These are phyloP conservation scores for Pseudonaja textilis DNA, from an alignment of 2,113 vertebrate genomes.

Conservation along the genomic window DNA sequence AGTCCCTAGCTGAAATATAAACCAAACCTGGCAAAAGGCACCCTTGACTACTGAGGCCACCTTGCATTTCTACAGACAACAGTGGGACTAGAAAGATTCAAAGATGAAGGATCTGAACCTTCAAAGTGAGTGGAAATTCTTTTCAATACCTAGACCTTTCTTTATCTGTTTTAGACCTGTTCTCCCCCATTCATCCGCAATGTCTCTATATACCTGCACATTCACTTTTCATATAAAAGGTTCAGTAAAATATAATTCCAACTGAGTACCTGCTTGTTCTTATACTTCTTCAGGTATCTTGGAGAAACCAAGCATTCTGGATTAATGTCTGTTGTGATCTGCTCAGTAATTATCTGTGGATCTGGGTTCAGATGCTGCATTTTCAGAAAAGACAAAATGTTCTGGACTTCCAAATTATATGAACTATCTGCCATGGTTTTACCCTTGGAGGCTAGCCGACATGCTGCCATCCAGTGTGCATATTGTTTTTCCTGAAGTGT, in stretches of 20 bases:
- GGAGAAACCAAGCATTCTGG: slow-evolving; percentile 96
- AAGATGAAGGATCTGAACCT: too few relatives aligned
- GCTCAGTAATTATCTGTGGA: slow-evolving; percentile 89
- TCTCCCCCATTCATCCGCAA: neutral
- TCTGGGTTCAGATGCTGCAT: slow-evolving; percentile 99
- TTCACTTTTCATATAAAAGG: neutral
- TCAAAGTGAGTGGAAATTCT: neutral
- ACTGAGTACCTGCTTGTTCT: slow-evolving; percentile 92
- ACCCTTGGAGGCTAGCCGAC: slow-evolving; percentile 94
- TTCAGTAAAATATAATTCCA: neutral
- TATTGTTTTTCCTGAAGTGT: slow-evolving; percentile 91
- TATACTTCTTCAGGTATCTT: slow-evolving; percentile 97
- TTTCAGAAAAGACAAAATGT: slow-evolving; percentile 97
- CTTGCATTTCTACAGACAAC: neutral
- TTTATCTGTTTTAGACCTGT: neutral
- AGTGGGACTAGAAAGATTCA: neutral
- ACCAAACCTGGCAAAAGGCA: neutral
- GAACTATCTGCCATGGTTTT: slow-evolving; percentile 99
- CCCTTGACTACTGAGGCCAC: neutral
- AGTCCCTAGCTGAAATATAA: neutral
- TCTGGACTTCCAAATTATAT: slow-evolving; percentile 95
- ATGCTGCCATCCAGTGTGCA: slow-evolving; percentile 98
- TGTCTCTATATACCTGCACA: neutral
- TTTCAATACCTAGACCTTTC: neutral
- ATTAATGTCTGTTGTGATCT: slow-evolving; percentile 91